Base-by-base conservation (phyloP, 1,140 invertebrate species). In the Zaprionus kolodkinae region DNA sequence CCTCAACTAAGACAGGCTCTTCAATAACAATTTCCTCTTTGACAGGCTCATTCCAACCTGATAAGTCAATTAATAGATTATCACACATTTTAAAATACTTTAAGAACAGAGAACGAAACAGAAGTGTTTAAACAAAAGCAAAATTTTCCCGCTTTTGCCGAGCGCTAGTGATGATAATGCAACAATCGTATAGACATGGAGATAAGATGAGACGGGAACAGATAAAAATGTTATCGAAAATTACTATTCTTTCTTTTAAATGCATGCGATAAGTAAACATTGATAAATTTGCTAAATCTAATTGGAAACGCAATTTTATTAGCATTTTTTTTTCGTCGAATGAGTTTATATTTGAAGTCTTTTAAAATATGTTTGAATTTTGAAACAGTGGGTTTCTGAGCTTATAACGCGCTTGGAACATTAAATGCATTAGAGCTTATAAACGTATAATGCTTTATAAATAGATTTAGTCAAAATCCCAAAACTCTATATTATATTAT, bases 41-140 rank as follows among this genome's bases (percentile, higher is more conserved):
- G 12, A 45, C 15, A 6, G 73, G 61, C 62, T 81, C 84, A 50
- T 89, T 65, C 27, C 65, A 80, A 10, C 72, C 65, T 2, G 74
- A 67, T 43, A 88, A 21, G 38, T 88, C 85, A 73, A 88, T 88
- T 10, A 88, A 30, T 52, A 84, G 73, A 65, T 54, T 59, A 48
- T 84, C 81, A 55, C 70, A 80, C 84, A 88, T 78, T 25, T 65
- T 78, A 13, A 4, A 4, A 12, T 50, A 25, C 11, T 21, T 21
- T 21, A 38, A 27, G 11, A 15, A 50, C 63, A 25, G 15, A 36
- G 1, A 54, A 64, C 35, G 12, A 40, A 72, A 52, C 45, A 71
- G 68, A 17, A 48, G 30, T 40, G 50, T 82, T 79, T 56, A 36
- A 85, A 84, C 25, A 36, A 67, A 77, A 54, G 72, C 61, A 62